Percentiles rank a stretch among this genome's conserved stretches.
Evolutionary conservation across 2,797 vertebrate genomes (phyloP).

Genomic region (Corythornis leucogaster): DNA sequence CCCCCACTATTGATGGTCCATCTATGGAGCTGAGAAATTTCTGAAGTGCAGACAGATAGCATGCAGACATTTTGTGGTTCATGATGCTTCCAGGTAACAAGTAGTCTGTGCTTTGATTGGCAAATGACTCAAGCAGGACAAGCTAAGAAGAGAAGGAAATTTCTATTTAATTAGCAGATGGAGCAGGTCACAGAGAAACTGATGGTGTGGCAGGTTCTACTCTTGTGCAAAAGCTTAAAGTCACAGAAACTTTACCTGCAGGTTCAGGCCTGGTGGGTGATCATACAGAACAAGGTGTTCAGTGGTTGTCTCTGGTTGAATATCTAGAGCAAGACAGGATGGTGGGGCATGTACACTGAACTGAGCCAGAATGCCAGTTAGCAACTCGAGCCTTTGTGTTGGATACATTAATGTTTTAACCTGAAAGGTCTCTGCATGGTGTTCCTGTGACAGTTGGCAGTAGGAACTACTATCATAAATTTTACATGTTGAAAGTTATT

Average conservation of each 20-base stretch:
- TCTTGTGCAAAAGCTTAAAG: not conserved
- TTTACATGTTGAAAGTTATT: not conserved
- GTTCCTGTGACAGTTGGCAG: not conserved
- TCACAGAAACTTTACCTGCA: not conserved
- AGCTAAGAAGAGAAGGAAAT: not conserved
- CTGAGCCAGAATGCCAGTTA: not conserved
- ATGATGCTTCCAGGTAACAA: not conserved
- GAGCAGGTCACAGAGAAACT: not conserved
- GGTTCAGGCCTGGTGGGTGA: accelerated
- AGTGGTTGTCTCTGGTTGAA: not conserved
- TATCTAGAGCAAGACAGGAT: not conserved
- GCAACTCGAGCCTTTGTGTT: not conserved
- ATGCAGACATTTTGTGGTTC: not conserved
- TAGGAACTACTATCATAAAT: not conserved
- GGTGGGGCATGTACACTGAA: not conserved
- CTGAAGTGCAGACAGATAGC: not conserved
- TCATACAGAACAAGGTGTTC: accelerated
- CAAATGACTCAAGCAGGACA: not conserved
- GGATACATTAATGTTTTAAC: constrained; percentile 23
- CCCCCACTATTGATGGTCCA: not conserved
- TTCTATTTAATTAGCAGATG: not conserved
- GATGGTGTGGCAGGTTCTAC: not conserved
- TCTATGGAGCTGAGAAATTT: not conserved
- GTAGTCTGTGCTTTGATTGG: not conserved
- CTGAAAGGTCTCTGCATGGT: not conserved